Conservation (phyloP, 1,140 invertebrate genomes). For the Meloidogyne exigua region DNA sequence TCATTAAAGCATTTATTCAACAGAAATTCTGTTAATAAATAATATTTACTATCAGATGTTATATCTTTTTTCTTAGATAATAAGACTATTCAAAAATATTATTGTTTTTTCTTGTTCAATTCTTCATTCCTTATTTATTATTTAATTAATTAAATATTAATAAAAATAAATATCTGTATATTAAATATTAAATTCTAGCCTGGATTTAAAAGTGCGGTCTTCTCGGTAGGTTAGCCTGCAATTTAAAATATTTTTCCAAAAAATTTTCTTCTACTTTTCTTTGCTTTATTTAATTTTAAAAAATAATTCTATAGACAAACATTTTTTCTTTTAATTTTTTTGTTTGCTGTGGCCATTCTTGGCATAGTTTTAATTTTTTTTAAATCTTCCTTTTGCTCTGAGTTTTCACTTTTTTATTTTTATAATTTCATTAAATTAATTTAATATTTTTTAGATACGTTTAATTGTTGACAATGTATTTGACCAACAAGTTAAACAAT, state of each 20-base stretch:
- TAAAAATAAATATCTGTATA: too few relatives aligned
- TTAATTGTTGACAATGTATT: constrained; percentile 81
- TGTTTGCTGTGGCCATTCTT: constrained; percentile 1
- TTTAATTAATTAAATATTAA: too few relatives aligned
- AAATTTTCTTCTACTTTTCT: background rate
- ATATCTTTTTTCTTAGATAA: too few relatives aligned
- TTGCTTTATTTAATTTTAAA: constrained; percentile 9
- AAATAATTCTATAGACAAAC: background rate
- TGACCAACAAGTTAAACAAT: constrained; percentile 79
- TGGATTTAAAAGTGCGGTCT: constrained; percentile 19
- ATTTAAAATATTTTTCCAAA: background rate
- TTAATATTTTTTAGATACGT: constrained; percentile 69
- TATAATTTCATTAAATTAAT: background rate
- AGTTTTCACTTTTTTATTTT: background rate
- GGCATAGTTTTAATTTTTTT: background rate
- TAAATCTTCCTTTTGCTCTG: background rate
- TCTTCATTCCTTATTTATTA: too few relatives aligned
- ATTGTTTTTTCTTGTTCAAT: too few relatives aligned
- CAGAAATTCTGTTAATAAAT: too few relatives aligned
- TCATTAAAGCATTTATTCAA: too few relatives aligned
- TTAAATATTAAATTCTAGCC: constrained; percentile 1
- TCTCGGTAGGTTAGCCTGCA: constrained; percentile 23
- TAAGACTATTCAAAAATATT: too few relatives aligned
- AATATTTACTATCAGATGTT: too few relatives aligned
- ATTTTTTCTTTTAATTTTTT: constrained; percentile 10